Base-by-base conservation (phyloP, 1,140 invertebrate species). In the Ostrea denselamellosa region DNA sequence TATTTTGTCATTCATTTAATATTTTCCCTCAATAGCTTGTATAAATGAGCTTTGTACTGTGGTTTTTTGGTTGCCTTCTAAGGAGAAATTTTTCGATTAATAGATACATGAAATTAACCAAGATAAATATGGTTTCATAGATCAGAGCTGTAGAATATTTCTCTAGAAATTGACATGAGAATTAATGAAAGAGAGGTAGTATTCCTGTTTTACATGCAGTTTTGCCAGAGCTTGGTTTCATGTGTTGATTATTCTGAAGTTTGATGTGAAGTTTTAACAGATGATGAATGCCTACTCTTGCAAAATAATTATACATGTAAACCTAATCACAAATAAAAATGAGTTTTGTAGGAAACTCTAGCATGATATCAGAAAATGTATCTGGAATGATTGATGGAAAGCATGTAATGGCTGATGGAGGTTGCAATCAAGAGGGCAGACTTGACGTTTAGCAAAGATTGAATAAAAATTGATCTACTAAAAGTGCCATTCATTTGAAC, bases 221-320 rank as follows among this genome's bases (percentile, higher is more conserved):
- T 0, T 12, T 62, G 56, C 56, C 17, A n/a, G n/a, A 19, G n/a
- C 5, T 44, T 44, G 34, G 34, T 62, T 62, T 17, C 56, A 62
- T 7, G 56, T 17, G 17, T 62, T 62, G 56, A 62, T 62, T 62
- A 62, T 19, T 62, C 56, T 19, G 56, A 62, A 14, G n/a, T 62
- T n/a, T 62, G 56, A 62, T n/a, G 17, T 12, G 56, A 19, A 44
- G 5, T 14, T 19, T 7, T 62, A 62, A 62, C 56, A 62, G 56
- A 62, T 62, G 56, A 62, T 62, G 56, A 62, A 62, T 62, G 56
- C 19, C 56, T n/a, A 62, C 17, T 62, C 56, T 62, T 19, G 56
- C 56, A 77, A 77, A 77, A 77, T 25, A 77, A 25, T 77, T 77
- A 77, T 14, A 28, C 14, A 9, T 77, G 25, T 77, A 77, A 44